Conservation (phyloP, 2,888 invertebrate species). For the Osedax frankpressi region DNA sequence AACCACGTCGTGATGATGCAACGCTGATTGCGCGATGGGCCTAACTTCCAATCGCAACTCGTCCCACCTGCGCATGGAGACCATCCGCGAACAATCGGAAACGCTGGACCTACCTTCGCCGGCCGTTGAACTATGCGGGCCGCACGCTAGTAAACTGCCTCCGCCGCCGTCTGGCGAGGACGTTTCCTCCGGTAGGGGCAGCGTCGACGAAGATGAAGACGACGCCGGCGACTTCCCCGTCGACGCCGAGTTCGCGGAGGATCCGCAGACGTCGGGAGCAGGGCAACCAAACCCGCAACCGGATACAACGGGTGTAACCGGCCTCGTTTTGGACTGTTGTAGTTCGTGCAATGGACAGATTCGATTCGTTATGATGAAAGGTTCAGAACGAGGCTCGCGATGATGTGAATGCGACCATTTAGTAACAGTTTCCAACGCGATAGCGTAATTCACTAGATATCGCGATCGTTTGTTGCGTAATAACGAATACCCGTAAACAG, state of each 20-base stretch:
- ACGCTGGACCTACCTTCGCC: not conserved
- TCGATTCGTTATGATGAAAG: not conserved
- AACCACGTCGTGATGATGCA: too few relatives aligned
- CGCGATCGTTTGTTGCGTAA: too few relatives aligned
- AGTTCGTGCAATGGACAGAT: not conserved
- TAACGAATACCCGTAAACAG: too few relatives aligned
- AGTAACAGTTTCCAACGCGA: too few relatives aligned
- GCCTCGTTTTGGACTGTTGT: too few relatives aligned
- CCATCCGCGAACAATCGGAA: not conserved
- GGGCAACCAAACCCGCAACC: not conserved
- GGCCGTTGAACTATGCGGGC: not conserved
- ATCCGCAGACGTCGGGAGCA: not conserved
- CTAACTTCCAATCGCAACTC: too few relatives aligned
- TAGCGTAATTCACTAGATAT: too few relatives aligned
- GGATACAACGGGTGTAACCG: too few relatives aligned
- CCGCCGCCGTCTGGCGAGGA: not conserved
- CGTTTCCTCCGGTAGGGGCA: not conserved
- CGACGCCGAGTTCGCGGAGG: not conserved
- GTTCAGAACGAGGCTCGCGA: not conserved
- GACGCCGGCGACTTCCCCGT: not conserved
- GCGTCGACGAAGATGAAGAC: not conserved
- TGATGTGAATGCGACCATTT: too few relatives aligned
- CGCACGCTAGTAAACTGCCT: not conserved
- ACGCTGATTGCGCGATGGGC: too few relatives aligned
- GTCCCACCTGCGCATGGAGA: not conserved